phyloP scores from a whole-genome alignment of 2,113 vertebrate genomes.

The Rhinichthys klamathensis region DNA sequence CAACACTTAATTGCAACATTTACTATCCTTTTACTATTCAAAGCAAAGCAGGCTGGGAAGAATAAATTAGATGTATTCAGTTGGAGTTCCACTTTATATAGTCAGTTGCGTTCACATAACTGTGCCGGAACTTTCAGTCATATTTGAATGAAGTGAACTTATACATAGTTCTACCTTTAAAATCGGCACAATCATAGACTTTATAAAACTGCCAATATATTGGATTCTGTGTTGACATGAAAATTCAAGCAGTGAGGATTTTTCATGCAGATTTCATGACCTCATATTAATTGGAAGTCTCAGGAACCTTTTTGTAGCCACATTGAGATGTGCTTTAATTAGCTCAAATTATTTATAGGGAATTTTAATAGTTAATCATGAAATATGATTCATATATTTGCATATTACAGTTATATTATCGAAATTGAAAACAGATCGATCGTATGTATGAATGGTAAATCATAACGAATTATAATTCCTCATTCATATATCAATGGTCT shows the following conservation, averaged over 20 bases:
- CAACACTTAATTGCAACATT: no score
- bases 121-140: neutral
- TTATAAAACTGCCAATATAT: neutral
- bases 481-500: no score
- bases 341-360: no score
- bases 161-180: neutral
- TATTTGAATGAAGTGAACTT: neutral
- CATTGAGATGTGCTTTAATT: no score
- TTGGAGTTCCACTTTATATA: neutral
- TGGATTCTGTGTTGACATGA: neutral
- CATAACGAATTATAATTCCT: no score
- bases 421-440: no score
- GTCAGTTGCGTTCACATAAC: neutral
- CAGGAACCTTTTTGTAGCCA: no score
- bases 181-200: neutral
- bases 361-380: no score
- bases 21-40: neutral
- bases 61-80: no score
- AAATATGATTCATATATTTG: no score
- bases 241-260: neutral
- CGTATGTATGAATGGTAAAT: no score
- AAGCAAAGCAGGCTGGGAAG: neutral
- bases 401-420: no score
- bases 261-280: neutral
- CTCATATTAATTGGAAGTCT: neutral